Base-by-base conservation (phyloP, 2,888 invertebrate species). In the Cryptosula pallasiana region DNA sequence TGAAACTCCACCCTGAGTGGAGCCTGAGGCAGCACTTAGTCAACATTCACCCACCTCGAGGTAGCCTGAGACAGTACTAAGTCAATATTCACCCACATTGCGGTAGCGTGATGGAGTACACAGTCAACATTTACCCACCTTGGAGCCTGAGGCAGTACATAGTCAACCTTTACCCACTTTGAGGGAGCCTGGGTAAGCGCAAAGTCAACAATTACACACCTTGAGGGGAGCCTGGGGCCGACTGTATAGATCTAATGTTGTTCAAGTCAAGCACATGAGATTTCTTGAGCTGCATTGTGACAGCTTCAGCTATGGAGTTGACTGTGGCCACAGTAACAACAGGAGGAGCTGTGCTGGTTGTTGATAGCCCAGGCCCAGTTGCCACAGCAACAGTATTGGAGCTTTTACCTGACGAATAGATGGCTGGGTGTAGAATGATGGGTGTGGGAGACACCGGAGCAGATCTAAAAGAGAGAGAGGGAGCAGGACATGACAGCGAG, bases 361-460 rank as follows among this genome's bases (percentile, higher is more conserved):
- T 45, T 45, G 45, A 13, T 5, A 20, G 5, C 20, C 45, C 45
- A 13, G 45, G 9, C 5, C 9, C 45, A 20, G 45, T 45, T 5
- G 9, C 20, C 5, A 45, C 20, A 5, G 45, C 9, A 13, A 20
- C 45, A 5, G 45, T 45, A 20, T 45, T 45, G 20, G 45, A 13
- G 45, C 45, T 45, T 13, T 13, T 45, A 20, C 9, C 20, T 45
- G 45, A 45, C 20, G 45, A 5, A 20, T 45, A 45, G 45, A 45
- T 45, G 45, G 45, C 45, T 45, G 45, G 45, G 45, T 45, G 45
- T 13, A 45, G 45, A 20, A 45, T 45, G 5, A 45, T 45, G 45
- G 45, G 95, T 81, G 92, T 94, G 75, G 95, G 96, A 55, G 95
- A 95, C 73, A 94, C 93, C 55, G 95, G 95, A 72, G 95, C 95